Evolutionary conservation across 2,888 invertebrate species (phyloP).

Genomic region (Pollenia amentaria): DNA sequence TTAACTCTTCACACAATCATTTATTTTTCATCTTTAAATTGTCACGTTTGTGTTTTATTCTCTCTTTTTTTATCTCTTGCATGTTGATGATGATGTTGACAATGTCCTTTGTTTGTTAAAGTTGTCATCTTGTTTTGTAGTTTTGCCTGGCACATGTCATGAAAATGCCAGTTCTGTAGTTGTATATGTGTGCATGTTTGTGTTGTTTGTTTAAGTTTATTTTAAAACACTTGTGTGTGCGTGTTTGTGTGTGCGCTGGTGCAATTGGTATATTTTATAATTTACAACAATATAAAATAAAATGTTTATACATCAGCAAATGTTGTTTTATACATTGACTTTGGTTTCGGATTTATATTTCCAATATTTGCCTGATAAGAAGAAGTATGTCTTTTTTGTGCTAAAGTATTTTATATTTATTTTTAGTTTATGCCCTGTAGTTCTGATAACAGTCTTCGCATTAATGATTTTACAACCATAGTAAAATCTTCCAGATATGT

Average conservation of each 20-base stretch:
- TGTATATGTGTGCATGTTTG: not conserved
- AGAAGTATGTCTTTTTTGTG: not conserved
- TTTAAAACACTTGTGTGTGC: not conserved
- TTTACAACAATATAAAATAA: slow-evolving; percentile 19
- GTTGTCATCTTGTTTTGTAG: slow-evolving; percentile 52
- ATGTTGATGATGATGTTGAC: slow-evolving; percentile 18
- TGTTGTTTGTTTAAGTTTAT: not conserved
- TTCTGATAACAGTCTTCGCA: not conserved
- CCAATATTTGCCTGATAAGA: slow-evolving; percentile 46
- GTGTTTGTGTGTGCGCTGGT: slow-evolving; percentile 6
- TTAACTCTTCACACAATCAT: slow-evolving; percentile 47
- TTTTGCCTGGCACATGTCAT: slow-evolving; percentile 43
- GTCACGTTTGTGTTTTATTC: slow-evolving; percentile 49
- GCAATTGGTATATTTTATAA: slow-evolving; percentile 3
- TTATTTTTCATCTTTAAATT: slow-evolving; percentile 65
- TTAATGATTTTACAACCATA: no score
- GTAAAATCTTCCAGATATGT: no score
- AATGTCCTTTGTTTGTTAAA: slow-evolving; percentile 51
- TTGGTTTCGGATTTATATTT: slow-evolving; percentile 1
- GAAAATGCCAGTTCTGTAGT: slow-evolving; percentile 19
- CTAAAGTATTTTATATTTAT: not conserved
- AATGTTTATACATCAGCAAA: slow-evolving; percentile 32
- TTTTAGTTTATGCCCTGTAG: not conserved
- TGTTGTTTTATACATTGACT: slow-evolving; percentile 9
- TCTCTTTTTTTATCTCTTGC: not conserved